Conservation (phyloP, 2,113 vertebrate genomes). For the Aegypius monachus region DNA sequence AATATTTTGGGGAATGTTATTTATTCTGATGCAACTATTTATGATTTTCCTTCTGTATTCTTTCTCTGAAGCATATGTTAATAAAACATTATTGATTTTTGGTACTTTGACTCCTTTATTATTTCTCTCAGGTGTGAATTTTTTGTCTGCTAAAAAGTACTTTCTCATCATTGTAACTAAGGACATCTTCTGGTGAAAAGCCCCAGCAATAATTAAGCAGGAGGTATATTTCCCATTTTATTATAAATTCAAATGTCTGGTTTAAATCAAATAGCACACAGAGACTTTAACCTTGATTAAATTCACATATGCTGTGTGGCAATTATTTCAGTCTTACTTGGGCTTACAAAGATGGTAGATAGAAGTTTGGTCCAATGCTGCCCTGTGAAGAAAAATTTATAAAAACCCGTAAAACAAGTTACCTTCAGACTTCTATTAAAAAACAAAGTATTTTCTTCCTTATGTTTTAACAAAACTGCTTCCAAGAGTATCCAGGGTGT, state of each 20-base stretch:
- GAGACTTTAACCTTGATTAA: background rate
- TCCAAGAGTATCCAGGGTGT: background rate
- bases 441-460: background rate
- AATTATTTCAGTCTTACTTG: background rate
- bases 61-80: slow-evolving; percentile 43
- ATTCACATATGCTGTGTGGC: background rate
- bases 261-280: background rate
- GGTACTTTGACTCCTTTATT: slow-evolving; percentile 51
- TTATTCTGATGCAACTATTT: slow-evolving; percentile 10
- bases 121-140: slow-evolving; percentile 20
- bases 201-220: background rate
- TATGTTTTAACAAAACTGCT: background rate
- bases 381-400: background rate
- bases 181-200: background rate
- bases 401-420: background rate
- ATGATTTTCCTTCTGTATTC: slow-evolving; percentile 35
- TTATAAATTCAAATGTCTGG: background rate
- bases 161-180: background rate
- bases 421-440: background rate
- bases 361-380: background rate
- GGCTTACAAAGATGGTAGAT: background rate
- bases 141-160: background rate
- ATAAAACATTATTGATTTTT: slow-evolving; percentile 63
- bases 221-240: background rate
- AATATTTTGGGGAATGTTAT: background rate